Conservation (phyloP, 2,797 vertebrate genomes). For the Liasis olivaceus region DNA sequence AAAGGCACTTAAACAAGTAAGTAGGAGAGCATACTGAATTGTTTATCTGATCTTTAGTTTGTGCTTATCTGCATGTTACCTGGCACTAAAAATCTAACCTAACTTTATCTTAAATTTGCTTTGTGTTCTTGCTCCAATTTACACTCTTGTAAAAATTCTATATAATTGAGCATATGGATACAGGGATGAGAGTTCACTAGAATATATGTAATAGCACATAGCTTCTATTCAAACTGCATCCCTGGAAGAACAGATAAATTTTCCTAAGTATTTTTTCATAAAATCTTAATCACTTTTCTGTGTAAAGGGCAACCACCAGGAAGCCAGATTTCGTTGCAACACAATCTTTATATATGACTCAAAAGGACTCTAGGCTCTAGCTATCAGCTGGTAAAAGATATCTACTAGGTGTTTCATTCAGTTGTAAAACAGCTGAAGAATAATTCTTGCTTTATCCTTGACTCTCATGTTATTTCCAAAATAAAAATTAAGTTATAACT, state of each 20-base stretch:
- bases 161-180: neutral
- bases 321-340: neutral
- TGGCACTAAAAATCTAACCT: neutral
- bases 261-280: neutral
- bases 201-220: neutral
- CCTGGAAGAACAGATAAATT: neutral
- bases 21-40: neutral
- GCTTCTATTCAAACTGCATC: neutral
- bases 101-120: neutral
- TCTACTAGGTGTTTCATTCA: neutral
- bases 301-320: neutral
- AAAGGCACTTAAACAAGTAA: constrained; percentile 92
- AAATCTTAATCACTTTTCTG: neutral
- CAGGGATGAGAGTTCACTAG: neutral
- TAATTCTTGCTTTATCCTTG: neutral
- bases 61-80: neutral
- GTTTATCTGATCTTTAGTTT: neutral
- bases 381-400: neutral
- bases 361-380: neutral
- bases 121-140: neutral
- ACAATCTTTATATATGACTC: neutral
- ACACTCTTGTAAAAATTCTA: neutral
- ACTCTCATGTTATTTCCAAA: neutral
- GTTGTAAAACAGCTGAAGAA: neutral
- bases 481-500: neutral